These are phyloP conservation scores for Ciona savignyi DNA, from an alignment of 23 tunicate species.

Conservation along the genomic window DNA sequence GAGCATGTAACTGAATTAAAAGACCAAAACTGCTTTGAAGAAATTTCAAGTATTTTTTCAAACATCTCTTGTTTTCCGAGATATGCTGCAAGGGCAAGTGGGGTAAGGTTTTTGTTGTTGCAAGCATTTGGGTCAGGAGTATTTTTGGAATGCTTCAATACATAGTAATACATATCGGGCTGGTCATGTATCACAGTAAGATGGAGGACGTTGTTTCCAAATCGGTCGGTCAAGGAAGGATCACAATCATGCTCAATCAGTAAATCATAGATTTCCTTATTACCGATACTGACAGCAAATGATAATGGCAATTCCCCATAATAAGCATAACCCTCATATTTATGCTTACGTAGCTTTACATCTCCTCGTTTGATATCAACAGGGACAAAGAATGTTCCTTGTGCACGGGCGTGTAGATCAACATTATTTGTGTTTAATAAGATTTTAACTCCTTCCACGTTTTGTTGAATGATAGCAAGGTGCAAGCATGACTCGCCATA, in stretches of 20 bases:
- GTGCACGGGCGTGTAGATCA: constrained; percentile 71
- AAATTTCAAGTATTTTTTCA: constrained; percentile 59
- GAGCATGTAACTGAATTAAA: constrained; percentile 74
- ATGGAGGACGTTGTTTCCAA: constrained; percentile 77
- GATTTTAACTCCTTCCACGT: constrained; percentile 52
- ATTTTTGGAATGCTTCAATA: constrained; percentile 31
- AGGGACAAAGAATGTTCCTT: constrained; percentile 84
- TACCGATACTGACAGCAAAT: constrained; percentile 83
- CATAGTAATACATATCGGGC: constrained; percentile 84
- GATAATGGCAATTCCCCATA: constrained; percentile 89
- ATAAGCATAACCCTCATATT: constrained; percentile 85
- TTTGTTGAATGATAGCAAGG: constrained; percentile 72
- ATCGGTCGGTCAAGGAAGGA: constrained; percentile 31
- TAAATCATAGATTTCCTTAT: constrained; percentile 66
- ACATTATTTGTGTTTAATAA: constrained; percentile 34
- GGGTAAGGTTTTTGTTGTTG: constrained; percentile 48
- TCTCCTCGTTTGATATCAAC: constrained; percentile 79
- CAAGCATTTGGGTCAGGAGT: constrained; percentile 33
- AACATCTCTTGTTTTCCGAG: constrained; percentile 79
- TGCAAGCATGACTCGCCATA: constrained; percentile 87
- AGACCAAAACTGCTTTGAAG: constrained; percentile 66
- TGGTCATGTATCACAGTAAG: constrained; percentile 80
- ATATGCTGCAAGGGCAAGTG: constrained; percentile 74
- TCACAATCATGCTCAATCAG: constrained; percentile 47
- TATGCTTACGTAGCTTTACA: constrained; percentile 44